phyloP scores from a whole-genome alignment of 2,113 vertebrate genomes.

The Vanacampus margaritifer region DNA sequence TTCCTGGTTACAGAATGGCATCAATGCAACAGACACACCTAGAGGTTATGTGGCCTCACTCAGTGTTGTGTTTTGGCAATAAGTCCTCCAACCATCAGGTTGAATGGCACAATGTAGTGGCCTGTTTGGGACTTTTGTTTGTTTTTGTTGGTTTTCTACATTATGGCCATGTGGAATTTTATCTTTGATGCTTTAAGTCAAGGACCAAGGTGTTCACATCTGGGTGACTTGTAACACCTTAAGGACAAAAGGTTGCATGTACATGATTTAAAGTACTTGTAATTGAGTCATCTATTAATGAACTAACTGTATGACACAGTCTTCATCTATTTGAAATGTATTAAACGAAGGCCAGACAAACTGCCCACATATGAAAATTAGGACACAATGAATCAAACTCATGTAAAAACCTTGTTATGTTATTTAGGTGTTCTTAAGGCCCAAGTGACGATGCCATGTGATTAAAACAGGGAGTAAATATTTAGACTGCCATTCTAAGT shows the following conservation, averaged over 20 bases:
- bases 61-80: constrained; percentile 40
- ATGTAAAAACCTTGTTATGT: not conserved
- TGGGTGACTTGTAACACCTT: constrained; percentile 21
- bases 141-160: not conserved
- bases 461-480: constrained; percentile 31
- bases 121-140: not conserved
- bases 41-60: constrained; percentile 24
- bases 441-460: constrained; percentile 16
- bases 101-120: not conserved
- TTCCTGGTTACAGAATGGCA: constrained; percentile 62
- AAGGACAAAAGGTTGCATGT: constrained; percentile 9
- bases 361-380: not conserved
- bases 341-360: not conserved
- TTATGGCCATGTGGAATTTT: not conserved
- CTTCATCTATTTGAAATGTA: too few species aligned
- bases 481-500: constrained; percentile 48
- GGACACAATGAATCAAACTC: not conserved
- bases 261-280: not conserved
- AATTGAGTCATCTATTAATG: not conserved
- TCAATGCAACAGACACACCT: constrained; percentile 48
- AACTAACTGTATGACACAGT: not conserved
- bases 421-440: constrained; percentile 1
- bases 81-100: not conserved
- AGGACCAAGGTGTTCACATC: not conserved
- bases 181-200: not conserved